Evolutionary conservation across 2,888 invertebrate species (phyloP), one percentile per base, ranked within the genome.

Genomic region (Siphlonurus alternatus): DNA sequence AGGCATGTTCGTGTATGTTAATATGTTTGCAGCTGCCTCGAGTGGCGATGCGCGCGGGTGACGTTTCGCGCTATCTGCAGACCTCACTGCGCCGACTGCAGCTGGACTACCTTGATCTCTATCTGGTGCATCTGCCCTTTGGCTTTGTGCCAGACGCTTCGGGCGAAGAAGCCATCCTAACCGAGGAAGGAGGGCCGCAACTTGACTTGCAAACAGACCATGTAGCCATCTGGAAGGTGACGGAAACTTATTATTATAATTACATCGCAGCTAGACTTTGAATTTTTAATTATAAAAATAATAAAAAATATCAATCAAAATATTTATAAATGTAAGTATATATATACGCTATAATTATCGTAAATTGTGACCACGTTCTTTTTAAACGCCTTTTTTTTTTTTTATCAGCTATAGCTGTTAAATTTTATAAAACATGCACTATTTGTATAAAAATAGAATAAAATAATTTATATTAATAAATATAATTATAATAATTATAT

Each of bases 101-200:
- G 67, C 73, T 87, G 67, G 79, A 81, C 66, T 90, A 89, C 72
- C 77, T 91, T 1, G 90, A 92, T 70, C 79, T 91, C 68, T 90
- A 89, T 72, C 78, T 91, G 25, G 81, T 89, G 66, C 91, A 92
- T 71, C 84, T 85, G 74, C 89, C 90, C 0, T 83, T 88, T 71
- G 83, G 83, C 3, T 83, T 87, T 69, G 72, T 76, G 62, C 79
- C 80, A 69, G 79, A 85, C 69, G 76, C 80, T 54, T 74, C 76
- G 18, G 79, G 77, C 5, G 75, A 80, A 51, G 79, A 82, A 22
- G 82, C 86, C 0, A 73, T 80, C 2, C 73, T 77, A 1, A 80
- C 83, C 65, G 78, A 79, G 61, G 80, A 82, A 71, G 86, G 86
- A 7, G 77, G 79, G 59, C 81, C 82, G 68, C 74, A 78, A 64